These are phyloP conservation scores for Aquila chrysaetos DNA, from an alignment of 2,797 vertebrate species.

Conservation along the genomic window DNA sequence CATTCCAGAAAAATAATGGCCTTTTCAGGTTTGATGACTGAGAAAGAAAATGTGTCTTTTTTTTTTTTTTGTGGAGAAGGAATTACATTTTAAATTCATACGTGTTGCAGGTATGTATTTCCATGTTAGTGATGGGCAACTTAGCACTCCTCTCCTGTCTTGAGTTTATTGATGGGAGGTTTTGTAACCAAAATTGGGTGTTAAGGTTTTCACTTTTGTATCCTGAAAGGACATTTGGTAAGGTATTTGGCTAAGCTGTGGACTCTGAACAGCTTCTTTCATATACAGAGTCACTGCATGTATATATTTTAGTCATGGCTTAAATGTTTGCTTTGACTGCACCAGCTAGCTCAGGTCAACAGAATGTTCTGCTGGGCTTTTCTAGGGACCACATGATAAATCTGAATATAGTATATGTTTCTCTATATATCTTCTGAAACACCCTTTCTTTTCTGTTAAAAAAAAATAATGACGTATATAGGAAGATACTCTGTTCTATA, in stretches of 20 bases:
- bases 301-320: neutral
- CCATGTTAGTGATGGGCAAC: neutral
- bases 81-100: neutral
- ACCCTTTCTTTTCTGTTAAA: neutral
- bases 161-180: neutral
- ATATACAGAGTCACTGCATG: neutral
- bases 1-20: neutral
- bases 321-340: neutral
- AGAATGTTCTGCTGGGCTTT: neutral
- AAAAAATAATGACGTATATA: neutral
- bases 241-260: neutral
- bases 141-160: neutral
- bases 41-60: neutral
- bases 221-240: neutral
- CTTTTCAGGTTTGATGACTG: neutral
- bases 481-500: neutral
- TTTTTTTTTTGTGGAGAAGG: neutral
- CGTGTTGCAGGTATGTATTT: neutral
- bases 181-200: neutral
- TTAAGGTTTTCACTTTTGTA: neutral
- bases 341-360: neutral
- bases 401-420: neutral
- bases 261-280: neutral
- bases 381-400: neutral
- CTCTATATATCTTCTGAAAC: neutral